A percentile compares a stretch with the other conserved stretches of the same genome.
These are phyloP conservation scores for Chlorospingus semifuscus DNA, from an alignment of 2,797 vertebrate species.

Conservation along the genomic window DNA sequence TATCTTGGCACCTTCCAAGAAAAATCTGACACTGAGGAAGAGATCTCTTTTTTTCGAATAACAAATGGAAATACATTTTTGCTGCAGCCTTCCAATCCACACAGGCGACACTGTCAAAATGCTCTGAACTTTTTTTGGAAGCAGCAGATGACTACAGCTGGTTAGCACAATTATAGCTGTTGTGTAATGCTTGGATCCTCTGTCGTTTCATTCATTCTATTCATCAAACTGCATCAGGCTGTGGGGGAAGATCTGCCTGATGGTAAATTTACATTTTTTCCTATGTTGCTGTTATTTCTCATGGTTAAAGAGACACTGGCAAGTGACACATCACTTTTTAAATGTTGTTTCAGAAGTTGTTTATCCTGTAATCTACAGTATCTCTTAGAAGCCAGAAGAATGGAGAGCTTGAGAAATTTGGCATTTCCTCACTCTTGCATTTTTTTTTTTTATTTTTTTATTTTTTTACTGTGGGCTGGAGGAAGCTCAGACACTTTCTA, in stretches of 20 bases:
- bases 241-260: constrained; percentile 22
- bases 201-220: constrained; percentile 67
- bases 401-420: constrained; percentile 24
- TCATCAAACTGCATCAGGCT: constrained; percentile 44
- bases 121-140: constrained; percentile 64
- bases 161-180: constrained; percentile 65
- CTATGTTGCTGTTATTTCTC: constrained; percentile 45
- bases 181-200: constrained; percentile 66
- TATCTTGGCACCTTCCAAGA: constrained; percentile 48
- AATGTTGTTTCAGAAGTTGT: constrained; percentile 5
- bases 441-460: background rate
- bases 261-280: constrained; percentile 54
- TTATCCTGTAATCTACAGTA: constrained; percentile 44
- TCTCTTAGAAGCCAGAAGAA: constrained; percentile 46
- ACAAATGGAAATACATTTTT: constrained; percentile 59
- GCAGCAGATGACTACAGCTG: constrained; percentile 69
- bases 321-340: constrained; percentile 50
- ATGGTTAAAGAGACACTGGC: constrained; percentile 35
- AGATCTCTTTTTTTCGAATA: background rate
- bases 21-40: constrained; percentile 44
- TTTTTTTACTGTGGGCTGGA: background rate
- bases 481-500: background rate
- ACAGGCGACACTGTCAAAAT: constrained; percentile 52
- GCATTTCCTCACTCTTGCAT: constrained; percentile 1
- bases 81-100: constrained; percentile 34